Base-by-base conservation (phyloP, 2,888 invertebrate genomes). In the Drosophila pegasa region DNA sequence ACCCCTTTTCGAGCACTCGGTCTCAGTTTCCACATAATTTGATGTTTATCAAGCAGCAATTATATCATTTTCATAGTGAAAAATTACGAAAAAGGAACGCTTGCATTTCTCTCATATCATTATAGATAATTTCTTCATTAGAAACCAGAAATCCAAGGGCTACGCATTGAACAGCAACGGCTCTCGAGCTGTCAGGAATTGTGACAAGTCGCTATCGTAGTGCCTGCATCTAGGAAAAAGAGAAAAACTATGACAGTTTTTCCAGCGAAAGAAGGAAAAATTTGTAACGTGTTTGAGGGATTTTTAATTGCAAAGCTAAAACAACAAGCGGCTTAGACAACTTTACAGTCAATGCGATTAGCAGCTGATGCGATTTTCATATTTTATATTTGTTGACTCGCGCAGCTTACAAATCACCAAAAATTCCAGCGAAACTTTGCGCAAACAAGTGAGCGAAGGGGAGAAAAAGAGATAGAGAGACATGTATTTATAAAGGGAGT, bases 111-210 rank as follows among this genome's bases (percentile, higher is more conserved):
- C 58, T 71, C 89, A 71, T 75, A 89, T 86, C 85, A 86, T 86
- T 88, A 79, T 69, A 85, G 67, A 85, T 85, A 85, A 85, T 85
- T 85, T 85, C 88, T 85, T 85, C 88, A 85, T 85, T 85, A 88
- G 84, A 84, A 75, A 71, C n/a, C 10, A 8, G 22, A 50, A 10
- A 20, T 10, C 20, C 58, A 25, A 48, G 52, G 50, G 45, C 25
- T 41, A 22, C 37, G 54, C 20, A 27, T 10, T 38, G 57, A 59
- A 58, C 38, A 47, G 38, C 38, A 69, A 58, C 41, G 60, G 55
- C 69, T 71, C 47, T 62, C 25, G 61, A 67, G 54, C 74, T 87
- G 85, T 86, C 89, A 86, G 54, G 63, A 66, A 38, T 74, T 75
- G 78, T 88, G 85, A 86, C 89, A 86, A 79, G 89, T 80, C 78